Conservation (phyloP, 2,797 vertebrate genomes). For the Hippopotamyrus pictus region DNA sequence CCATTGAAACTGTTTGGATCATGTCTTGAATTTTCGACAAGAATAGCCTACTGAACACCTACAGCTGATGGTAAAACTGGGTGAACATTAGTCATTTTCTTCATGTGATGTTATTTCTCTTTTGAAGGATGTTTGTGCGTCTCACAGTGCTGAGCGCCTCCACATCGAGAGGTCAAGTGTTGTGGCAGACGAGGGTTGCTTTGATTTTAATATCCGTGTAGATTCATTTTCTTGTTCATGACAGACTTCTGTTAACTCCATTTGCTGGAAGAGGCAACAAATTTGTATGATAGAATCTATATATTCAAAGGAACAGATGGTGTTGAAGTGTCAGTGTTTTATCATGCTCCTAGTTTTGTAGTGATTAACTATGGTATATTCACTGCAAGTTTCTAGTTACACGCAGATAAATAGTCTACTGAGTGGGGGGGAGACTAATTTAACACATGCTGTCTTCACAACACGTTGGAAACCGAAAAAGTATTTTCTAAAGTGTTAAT, state of each 20-base stretch:
- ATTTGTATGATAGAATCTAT: neutral
- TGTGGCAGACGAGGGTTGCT: neutral
- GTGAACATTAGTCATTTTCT: neutral
- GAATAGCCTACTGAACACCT: neutral
- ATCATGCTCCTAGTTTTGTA: neutral
- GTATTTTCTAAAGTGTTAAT: conserved; percentile 26
- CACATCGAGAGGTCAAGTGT: neutral
- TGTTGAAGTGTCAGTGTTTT: neutral
- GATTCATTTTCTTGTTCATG: neutral
- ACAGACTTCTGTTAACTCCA: neutral
- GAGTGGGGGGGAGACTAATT: neutral
- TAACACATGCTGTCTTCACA: neutral
- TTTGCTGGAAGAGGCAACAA: neutral
- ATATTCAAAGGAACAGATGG: neutral
- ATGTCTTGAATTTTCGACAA: neutral
- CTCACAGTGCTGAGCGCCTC: neutral
- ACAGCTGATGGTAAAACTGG: neutral
- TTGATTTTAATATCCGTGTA: neutral
- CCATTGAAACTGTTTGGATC: neutral
- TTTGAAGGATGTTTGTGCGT: neutral
- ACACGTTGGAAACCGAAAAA: neutral
- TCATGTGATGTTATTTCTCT: neutral
- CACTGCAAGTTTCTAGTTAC: neutral
- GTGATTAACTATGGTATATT: neutral
- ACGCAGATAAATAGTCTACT: neutral